Percentiles rank a stretch among this genome's conserved stretches.
Evolutionary conservation across 2,113 vertebrate species (phyloP).

Genomic region (Tor tambroides): DNA sequence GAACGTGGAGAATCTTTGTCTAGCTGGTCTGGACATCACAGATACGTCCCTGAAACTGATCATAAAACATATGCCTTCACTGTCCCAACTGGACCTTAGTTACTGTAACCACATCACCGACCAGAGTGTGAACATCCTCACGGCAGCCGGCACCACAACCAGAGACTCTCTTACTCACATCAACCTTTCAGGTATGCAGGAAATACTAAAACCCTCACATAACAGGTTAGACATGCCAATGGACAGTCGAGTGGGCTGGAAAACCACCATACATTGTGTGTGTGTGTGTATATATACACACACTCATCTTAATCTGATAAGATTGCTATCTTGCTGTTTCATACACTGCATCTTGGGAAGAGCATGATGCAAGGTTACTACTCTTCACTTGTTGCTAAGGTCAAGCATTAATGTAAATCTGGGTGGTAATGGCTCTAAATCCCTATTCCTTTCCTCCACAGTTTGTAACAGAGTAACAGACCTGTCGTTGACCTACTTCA

Average conservation of each 20-base stretch:
- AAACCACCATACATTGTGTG: not conserved
- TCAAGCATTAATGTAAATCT: not conserved
- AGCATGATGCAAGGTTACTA: not conserved
- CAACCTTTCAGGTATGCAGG: conserved; percentile 86
- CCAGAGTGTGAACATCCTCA: conserved; percentile 96
- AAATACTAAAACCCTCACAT: conserved; percentile 11
- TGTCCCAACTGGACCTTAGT: conserved; percentile 91
- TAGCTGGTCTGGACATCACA: conserved; percentile 91
- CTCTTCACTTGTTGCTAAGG: not conserved
- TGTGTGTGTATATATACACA: not conserved
- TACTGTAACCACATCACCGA: conserved; percentile 97
- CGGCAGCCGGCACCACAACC: conserved; percentile 91
- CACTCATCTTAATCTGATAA: not conserved
- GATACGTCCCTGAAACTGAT: conserved; percentile 89
- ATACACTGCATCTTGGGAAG: not conserved
- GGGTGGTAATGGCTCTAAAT: not conserved
- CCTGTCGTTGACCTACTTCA: conserved; percentile 96
- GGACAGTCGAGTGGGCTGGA: not conserved
- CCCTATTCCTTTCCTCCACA: conserved; percentile 58
- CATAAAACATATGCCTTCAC: conserved; percentile 90
- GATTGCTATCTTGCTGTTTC: not conserved
- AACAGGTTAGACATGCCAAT: not conserved
- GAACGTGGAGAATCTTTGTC: conserved; percentile 89
- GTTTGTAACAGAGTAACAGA: conserved; percentile 97
- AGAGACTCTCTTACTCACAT: conserved; percentile 93